Evolutionary conservation across 2,888 invertebrate genomes (phyloP).

Genomic region (Morpho deidamia): DNA sequence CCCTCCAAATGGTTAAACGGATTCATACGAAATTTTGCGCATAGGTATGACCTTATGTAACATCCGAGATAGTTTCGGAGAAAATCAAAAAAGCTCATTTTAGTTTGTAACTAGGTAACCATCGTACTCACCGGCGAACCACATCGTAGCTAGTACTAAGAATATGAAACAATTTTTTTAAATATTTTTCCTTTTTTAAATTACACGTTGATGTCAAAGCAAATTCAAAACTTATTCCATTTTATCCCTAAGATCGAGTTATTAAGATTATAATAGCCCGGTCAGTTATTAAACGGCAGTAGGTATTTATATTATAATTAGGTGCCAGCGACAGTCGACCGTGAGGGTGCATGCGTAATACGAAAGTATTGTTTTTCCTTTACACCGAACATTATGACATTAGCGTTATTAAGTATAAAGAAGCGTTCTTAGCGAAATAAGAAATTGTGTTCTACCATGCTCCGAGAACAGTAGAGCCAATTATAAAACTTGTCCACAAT

Average conservation of each 20-base stretch:
- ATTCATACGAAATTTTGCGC: too few species aligned
- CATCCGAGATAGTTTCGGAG: too few species aligned
- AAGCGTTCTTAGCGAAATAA: slow-evolving; percentile 8
- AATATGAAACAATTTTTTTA: neutral
- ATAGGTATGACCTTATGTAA: too few species aligned
- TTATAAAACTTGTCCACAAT: too few species aligned
- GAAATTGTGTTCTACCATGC: slow-evolving; percentile 2
- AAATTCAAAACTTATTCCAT: slow-evolving; percentile 8
- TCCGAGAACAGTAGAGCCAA: too few species aligned
- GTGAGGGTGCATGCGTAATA: slow-evolving; percentile 69
- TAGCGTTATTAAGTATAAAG: slow-evolving; percentile 36
- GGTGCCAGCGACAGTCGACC: slow-evolving; percentile 54
- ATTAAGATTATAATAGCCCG: slow-evolving; percentile 55
- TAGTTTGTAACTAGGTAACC: too few species aligned
- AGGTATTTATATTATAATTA: slow-evolving; percentile 72
- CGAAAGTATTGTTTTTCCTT: slow-evolving; percentile 43
- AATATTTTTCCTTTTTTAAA: slow-evolving; percentile 26
- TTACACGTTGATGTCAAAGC: slow-evolving; percentile 16
- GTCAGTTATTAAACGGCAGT: slow-evolving; percentile 63
- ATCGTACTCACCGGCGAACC: neutral
- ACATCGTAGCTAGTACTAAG: too few species aligned
- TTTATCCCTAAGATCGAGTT: slow-evolving; percentile 11
- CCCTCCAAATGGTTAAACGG: too few species aligned
- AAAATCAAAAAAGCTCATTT: too few species aligned
- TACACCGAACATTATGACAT: slow-evolving; percentile 50